Conservation (phyloP, 2,888 invertebrate genomes). For the Xestia c-nigrum region DNA sequence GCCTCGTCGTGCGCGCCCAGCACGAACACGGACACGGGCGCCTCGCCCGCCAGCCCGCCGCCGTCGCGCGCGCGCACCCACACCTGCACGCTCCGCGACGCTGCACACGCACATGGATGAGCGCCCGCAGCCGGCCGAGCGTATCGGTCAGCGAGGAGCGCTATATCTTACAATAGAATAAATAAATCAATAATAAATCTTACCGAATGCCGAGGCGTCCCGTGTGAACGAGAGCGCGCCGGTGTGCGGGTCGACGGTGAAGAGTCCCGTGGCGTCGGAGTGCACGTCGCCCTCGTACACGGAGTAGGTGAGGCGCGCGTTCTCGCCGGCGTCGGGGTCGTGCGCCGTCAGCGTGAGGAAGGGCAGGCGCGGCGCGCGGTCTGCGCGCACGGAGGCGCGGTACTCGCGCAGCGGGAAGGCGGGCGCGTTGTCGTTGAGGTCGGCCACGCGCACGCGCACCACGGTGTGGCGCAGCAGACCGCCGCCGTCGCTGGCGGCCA, state of each 20-base stretch:
- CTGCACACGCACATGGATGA: constrained; percentile 78
- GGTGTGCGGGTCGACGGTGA: constrained; percentile 93
- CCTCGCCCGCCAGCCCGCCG: constrained; percentile 95
- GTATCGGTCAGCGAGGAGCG: background rate
- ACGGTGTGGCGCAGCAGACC: constrained; percentile 94
- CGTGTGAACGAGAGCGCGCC: constrained; percentile 93
- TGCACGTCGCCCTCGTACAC: constrained; percentile 92
- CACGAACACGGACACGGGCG: constrained; percentile 95
- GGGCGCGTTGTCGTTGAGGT: constrained; percentile 96
- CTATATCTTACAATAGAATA: constrained; percentile 19
- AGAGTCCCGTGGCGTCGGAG: constrained; percentile 92
- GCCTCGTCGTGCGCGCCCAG: constrained; percentile 93
- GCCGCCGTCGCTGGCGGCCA: constrained; percentile 96
- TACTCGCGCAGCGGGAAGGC: constrained; percentile 94
- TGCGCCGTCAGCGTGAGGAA: constrained; percentile 89
- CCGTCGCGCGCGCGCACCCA: constrained; percentile 97
- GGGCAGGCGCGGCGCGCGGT: constrained; percentile 78
- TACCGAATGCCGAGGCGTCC: constrained; percentile 90
- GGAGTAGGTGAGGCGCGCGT: constrained; percentile 94
- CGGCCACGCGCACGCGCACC: constrained; percentile 95
- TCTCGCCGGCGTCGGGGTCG: constrained; percentile 95
- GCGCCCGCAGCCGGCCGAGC: background rate
- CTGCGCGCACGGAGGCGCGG: constrained; percentile 92
- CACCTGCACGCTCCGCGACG: constrained; percentile 95
- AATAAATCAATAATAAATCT: too few species aligned